Conservation (phyloP, 2,113 vertebrate species). For the Hippocampus barbouri region DNA sequence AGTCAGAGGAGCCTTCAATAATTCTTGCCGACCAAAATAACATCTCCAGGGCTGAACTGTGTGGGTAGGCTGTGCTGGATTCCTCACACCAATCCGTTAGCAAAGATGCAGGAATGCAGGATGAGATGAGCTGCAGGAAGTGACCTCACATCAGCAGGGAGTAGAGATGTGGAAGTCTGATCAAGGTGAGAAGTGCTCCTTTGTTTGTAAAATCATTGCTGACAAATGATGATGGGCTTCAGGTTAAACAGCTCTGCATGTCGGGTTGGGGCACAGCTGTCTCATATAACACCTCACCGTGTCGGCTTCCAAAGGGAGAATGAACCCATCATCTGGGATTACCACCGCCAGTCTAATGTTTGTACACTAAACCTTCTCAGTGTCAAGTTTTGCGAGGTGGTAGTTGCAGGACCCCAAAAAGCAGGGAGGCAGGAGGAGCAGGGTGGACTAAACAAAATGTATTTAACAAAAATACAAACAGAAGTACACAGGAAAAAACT, state of each 20-base stretch:
- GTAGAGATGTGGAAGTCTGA: constrained; percentile 1
- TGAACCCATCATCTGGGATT: constrained; percentile 17
- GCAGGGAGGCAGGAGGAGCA: too few relatives aligned
- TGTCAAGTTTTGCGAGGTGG: too few relatives aligned
- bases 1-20: constrained; percentile 64
- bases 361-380: constrained; percentile 5
- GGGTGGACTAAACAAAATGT: too few relatives aligned
- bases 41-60: constrained; percentile 31
- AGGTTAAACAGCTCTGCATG: constrained; percentile 35
- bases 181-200: constrained; percentile 30
- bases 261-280: constrained; percentile 39
- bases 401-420: too few relatives aligned
- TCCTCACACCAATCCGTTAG: not conserved
- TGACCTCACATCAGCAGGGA: constrained; percentile 19
- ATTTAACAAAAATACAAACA: too few relatives aligned
- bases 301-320: constrained; percentile 3
- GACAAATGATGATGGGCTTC: constrained; percentile 37
- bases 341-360: constrained; percentile 11
- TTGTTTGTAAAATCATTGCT: constrained; percentile 34
- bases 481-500: too few relatives aligned
- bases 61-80: constrained; percentile 25
- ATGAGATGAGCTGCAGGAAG: constrained; percentile 15
- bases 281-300: constrained; percentile 9
- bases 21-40: constrained; percentile 61
- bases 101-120: constrained; percentile 16